Percentiles rank a stretch among this genome's conserved stretches.
Conservation (phyloP, 1,140 invertebrate species). For the Meloidogyne chitwoodi region DNA sequence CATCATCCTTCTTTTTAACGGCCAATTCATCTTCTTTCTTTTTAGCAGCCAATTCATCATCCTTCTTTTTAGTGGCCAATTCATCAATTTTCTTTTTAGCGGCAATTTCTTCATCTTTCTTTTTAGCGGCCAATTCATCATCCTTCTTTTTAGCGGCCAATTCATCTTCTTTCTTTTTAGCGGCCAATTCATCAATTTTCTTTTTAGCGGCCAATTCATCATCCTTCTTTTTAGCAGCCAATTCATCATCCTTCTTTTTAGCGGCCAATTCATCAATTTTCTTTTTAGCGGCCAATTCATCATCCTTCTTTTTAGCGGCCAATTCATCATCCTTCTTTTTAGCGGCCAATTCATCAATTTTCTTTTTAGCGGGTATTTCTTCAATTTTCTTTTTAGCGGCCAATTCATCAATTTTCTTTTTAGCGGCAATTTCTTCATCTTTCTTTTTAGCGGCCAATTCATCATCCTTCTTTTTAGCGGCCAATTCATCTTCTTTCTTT, state of each 20-base stretch:
- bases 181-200: neutral
- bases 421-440: neutral
- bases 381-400: neutral
- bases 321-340: no score
- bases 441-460: neutral
- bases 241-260: no score
- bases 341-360: no score
- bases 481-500: neutral
- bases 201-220: neutral
- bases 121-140: slow-evolving; percentile 13
- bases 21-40: no score
- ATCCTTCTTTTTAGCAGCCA: neutral
- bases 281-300: no score
- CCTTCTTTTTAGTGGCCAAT: neutral
- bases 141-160: neutral
- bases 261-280: no score
- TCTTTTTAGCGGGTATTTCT: no score
- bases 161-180: slow-evolving; percentile 9
- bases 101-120: slow-evolving; percentile 10
- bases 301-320: no score
- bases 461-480: neutral
- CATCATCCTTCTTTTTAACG: no score
- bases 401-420: neutral
- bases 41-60: neutral
- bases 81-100: neutral